Evolutionary conservation across 1,140 invertebrate genomes (phyloP).

Genomic region (Drosophila seguyi): DNA sequence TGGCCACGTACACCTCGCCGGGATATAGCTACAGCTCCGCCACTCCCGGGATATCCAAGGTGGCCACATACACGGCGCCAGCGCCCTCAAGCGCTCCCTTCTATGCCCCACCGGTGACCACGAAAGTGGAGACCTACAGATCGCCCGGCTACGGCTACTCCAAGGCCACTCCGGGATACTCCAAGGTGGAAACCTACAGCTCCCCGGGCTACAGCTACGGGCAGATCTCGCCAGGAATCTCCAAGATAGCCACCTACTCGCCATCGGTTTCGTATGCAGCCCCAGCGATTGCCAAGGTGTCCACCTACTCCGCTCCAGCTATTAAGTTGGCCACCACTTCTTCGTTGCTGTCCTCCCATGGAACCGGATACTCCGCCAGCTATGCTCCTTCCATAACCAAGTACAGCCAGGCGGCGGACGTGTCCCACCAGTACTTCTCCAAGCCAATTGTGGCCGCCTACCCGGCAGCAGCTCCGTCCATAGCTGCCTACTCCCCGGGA

Average conservation of each 20-base stretch:
- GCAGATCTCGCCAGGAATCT: conserved; percentile 28
- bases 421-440: conserved; percentile 70
- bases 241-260: conserved; percentile 68
- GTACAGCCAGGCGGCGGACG: conserved; percentile 59
- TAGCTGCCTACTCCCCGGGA: conserved; percentile 25
- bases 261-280: conserved; percentile 59
- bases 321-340: conserved; percentile 52
- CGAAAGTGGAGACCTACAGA: conserved; percentile 67
- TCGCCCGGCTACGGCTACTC: conserved; percentile 67
- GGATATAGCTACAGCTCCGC: conserved; percentile 63
- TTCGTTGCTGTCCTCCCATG: conserved; percentile 54
- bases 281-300: conserved; percentile 50
- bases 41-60: conserved; percentile 61
- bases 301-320: conserved; percentile 53
- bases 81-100: conserved; percentile 42
- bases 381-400: conserved; percentile 69
- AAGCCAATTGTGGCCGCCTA: conserved; percentile 67
- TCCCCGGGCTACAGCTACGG: conserved; percentile 62
- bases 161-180: conserved; percentile 70
- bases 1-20: conserved; percentile 65
- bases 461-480: conserved; percentile 44
- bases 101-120: conserved; percentile 60
- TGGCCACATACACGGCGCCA: conserved; percentile 62
- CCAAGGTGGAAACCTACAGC: conserved; percentile 74
- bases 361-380: conserved; percentile 54